Evolutionary conservation across 2,888 invertebrate species (phyloP).

Genomic region (Pristionchus fissidentatus): DNA sequence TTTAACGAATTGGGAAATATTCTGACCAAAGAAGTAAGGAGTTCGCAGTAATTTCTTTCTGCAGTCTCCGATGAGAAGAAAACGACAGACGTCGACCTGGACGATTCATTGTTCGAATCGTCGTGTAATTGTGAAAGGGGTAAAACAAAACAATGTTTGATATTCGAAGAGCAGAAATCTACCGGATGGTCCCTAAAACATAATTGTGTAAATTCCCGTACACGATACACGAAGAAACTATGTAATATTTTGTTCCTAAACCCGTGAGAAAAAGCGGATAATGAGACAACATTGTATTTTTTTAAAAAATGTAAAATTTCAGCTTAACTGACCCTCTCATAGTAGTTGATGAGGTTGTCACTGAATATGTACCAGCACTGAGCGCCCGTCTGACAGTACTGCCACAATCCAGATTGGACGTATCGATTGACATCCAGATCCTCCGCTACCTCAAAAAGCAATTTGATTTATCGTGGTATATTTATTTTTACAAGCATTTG

Average conservation of each 20-base stretch:
- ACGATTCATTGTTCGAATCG: constrained; percentile 1
- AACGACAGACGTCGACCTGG: constrained; percentile 73
- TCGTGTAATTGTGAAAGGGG: background rate
- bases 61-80: constrained; percentile 73
- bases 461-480: background rate
- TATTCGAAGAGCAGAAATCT: too few relatives aligned
- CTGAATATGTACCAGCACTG: constrained; percentile 73
- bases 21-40: constrained; percentile 73
- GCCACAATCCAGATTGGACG: constrained; percentile 72
- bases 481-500: too few relatives aligned
- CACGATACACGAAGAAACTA: too few relatives aligned
- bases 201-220: too few relatives aligned
- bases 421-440: constrained; percentile 68
- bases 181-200: too few relatives aligned
- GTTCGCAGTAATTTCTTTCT: constrained; percentile 73
- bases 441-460: constrained; percentile 69
- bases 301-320: background rate
- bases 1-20: background rate
- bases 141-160: too few relatives aligned
- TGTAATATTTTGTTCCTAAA: too few relatives aligned
- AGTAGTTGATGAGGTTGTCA: constrained; percentile 73
- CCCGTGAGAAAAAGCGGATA: too few relatives aligned
- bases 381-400: constrained; percentile 70
- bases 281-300: background rate
- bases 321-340: constrained; percentile 67